phyloP scores from a whole-genome alignment of 1,140 invertebrate species.

The Drosophila grimshawi region DNA sequence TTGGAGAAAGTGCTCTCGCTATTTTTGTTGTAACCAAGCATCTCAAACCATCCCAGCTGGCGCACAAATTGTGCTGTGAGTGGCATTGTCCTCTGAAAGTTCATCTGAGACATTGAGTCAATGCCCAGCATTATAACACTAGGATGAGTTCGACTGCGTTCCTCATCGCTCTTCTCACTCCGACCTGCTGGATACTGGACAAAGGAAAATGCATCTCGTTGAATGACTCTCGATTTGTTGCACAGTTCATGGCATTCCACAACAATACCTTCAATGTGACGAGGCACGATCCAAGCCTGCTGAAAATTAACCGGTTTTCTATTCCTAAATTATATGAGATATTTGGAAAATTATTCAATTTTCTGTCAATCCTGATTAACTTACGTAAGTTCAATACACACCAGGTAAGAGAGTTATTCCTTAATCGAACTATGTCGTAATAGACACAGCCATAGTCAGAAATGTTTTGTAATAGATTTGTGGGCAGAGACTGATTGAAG shows the following conservation, averaged over 20 bases:
- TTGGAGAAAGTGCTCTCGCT: slow-evolving; percentile 93
- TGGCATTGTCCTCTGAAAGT: slow-evolving; percentile 56
- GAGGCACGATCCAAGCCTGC: slow-evolving; percentile 31
- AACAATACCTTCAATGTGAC: slow-evolving; percentile 24
- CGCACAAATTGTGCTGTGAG: slow-evolving; percentile 44
- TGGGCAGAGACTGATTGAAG: slow-evolving; percentile 54
- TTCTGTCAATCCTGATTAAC: not conserved
- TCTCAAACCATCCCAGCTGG: slow-evolving; percentile 40
- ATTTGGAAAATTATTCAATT: not conserved
- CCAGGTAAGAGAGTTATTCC: not conserved
- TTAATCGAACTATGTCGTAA: not conserved
- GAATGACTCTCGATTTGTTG: slow-evolving; percentile 24
- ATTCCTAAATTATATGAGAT: not conserved
- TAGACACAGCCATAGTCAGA: slow-evolving; percentile 26
- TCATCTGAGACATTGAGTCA: slow-evolving; percentile 38
- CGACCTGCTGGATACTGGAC: slow-evolving; percentile 35
- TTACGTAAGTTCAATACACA: slow-evolving; percentile 11
- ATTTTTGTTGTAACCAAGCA: slow-evolving; percentile 79
- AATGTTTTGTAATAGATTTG: slow-evolving; percentile 31
- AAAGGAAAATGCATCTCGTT: slow-evolving; percentile 53
- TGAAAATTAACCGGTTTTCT: not conserved
- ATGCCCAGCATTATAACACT: slow-evolving; percentile 45
- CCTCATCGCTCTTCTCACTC: slow-evolving; percentile 22
- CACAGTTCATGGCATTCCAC: slow-evolving; percentile 30
- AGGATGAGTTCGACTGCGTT: slow-evolving; percentile 57